Evolutionary conservation across 2,113 vertebrate species (phyloP).

Genomic region (Perca schrenkii): DNA sequence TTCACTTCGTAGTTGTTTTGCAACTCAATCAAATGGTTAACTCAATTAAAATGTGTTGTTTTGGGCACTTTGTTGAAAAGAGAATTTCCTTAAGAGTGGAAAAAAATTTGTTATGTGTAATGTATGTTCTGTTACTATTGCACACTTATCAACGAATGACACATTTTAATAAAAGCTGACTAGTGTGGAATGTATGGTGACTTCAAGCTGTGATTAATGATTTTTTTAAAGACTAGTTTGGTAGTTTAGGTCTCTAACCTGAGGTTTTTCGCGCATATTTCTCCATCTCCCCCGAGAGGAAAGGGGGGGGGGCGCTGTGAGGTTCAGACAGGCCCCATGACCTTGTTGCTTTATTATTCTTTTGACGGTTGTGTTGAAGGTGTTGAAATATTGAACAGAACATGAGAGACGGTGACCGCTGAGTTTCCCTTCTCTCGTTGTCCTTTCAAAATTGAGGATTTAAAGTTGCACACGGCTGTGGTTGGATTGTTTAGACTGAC

Average conservation of each 20-base stretch:
- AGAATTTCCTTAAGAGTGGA: not conserved
- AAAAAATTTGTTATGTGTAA: not conserved
- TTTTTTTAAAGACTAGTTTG: slow-evolving; percentile 76
- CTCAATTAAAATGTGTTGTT: slow-evolving; percentile 22
- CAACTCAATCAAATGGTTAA: not conserved
- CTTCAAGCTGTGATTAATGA: slow-evolving; percentile 36
- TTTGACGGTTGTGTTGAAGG: slow-evolving; percentile 84
- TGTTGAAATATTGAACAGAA: slow-evolving; percentile 91
- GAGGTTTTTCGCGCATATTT: slow-evolving; percentile 83
- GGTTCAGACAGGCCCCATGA: slow-evolving; percentile 87
- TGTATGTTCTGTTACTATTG: slow-evolving; percentile 18
- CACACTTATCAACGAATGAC: slow-evolving; percentile 20
- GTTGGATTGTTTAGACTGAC: slow-evolving; percentile 91
- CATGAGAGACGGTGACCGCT: slow-evolving; percentile 87
- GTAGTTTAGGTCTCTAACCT: slow-evolving; percentile 54
- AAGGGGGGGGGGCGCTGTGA: slow-evolving; percentile 83
- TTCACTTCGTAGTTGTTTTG: slow-evolving; percentile 2
- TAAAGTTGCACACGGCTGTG: slow-evolving; percentile 85
- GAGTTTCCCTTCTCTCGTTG: slow-evolving; percentile 73
- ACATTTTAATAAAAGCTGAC: slow-evolving; percentile 12
- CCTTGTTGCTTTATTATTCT: slow-evolving; percentile 89
- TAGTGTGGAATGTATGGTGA: not conserved
- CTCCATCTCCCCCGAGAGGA: slow-evolving; percentile 81
- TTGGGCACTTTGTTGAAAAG: slow-evolving; percentile 23
- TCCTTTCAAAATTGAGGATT: slow-evolving; percentile 73